These are phyloP conservation scores for Machaerirhynchus nigripectus DNA, from an alignment of 2,113 vertebrate species.

Conservation along the genomic window DNA sequence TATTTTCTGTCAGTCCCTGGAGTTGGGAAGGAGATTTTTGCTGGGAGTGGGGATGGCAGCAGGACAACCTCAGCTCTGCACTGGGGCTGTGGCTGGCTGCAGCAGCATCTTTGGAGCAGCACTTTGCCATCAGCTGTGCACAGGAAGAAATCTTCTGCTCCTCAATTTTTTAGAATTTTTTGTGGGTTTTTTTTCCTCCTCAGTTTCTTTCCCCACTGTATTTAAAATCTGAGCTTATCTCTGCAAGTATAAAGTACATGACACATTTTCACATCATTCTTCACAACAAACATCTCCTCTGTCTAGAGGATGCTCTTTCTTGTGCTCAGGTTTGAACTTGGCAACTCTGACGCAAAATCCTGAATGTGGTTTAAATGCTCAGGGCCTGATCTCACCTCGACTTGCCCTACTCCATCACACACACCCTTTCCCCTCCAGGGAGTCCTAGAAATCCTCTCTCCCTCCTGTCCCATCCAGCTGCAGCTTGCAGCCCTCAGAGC, in stretches of 20 bases:
- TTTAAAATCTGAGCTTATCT: neutral
- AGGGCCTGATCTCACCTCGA: neutral
- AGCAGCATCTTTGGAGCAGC: neutral
- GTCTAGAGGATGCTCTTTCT: neutral
- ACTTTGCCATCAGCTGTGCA: neutral
- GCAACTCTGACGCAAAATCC: neutral
- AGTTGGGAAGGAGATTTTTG: neutral
- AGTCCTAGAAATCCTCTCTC: neutral
- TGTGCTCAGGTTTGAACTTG: fast-evolving
- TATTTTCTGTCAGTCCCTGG: slow-evolving; percentile 23
- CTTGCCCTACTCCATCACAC: neutral
- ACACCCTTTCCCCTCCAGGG: neutral
- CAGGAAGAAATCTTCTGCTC: neutral
- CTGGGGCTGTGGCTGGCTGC: neutral
- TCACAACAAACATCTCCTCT: neutral
- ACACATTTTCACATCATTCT: fast-evolving
- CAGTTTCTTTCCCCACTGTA: neutral
- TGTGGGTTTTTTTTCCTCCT: neutral
- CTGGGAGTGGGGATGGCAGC: neutral
- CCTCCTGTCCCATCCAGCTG: neutral
- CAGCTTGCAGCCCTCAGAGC: neutral
- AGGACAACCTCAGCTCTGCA: neutral
- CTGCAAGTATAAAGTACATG: fast-evolving
- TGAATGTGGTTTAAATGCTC: neutral
- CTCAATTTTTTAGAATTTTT: neutral